These are phyloP conservation scores for Steinernema khuongi DNA, from an alignment of 1,140 invertebrate species.

Conservation along the genomic window DNA sequence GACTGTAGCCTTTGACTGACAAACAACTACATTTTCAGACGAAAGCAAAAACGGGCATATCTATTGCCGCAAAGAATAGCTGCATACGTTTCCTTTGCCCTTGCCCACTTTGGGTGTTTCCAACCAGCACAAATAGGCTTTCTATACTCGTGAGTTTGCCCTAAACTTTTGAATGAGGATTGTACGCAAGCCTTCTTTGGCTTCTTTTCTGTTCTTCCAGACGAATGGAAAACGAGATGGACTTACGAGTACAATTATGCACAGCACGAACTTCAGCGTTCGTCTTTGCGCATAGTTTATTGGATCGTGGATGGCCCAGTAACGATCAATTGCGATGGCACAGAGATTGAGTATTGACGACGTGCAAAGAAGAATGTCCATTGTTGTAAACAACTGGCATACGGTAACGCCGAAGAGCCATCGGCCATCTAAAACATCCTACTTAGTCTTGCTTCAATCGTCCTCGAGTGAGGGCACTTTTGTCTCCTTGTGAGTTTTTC, in stretches of 20 bases:
- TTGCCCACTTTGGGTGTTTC: too few relatives aligned
- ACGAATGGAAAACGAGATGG: background rate
- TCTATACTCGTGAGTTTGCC: too few relatives aligned
- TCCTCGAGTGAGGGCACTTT: background rate
- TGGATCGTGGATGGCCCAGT: conserved; percentile 96
- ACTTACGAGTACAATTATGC: conserved; percentile 47
- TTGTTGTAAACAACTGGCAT: conserved; percentile 96
- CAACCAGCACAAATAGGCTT: too few relatives aligned
- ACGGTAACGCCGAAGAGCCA: conserved; percentile 88
- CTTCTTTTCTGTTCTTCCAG: background rate
- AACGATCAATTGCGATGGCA: conserved; percentile 92
- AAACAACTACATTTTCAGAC: too few relatives aligned
- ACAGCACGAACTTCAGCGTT: conserved; percentile 69
- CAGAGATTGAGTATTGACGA: conserved; percentile 96
- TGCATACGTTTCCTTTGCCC: too few relatives aligned
- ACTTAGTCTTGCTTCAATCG: background rate
- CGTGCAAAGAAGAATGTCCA: conserved; percentile 97
- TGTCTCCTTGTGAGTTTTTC: background rate
- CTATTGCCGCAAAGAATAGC: too few relatives aligned
- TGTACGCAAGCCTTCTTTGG: background rate
- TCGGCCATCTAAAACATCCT: conserved; percentile 66
- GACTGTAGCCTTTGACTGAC: too few relatives aligned
- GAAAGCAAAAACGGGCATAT: too few relatives aligned
- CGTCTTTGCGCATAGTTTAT: conserved; percentile 84
- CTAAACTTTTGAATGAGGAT: too few relatives aligned